Conservation (phyloP, 2,888 invertebrate species). For the Anthoptus insignis region DNA sequence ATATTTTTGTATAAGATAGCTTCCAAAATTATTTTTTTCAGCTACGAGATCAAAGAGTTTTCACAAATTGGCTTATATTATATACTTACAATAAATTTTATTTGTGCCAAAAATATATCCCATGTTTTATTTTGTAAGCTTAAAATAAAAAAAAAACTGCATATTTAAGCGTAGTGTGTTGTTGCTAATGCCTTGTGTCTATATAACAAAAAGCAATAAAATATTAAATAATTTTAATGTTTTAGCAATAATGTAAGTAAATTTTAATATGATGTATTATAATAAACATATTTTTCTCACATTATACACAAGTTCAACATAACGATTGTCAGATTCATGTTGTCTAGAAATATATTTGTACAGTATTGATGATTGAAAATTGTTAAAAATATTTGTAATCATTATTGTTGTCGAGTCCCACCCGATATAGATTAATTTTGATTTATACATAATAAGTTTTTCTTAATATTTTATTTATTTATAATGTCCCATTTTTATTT, state of each 20-base stretch:
- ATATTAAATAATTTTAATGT: constrained; percentile 8
- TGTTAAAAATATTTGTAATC: constrained; percentile 1
- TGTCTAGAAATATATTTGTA: constrained; percentile 13
- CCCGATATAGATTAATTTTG: background rate
- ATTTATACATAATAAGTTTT: background rate
- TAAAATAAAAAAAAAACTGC: too few species aligned
- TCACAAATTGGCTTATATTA: too few species aligned
- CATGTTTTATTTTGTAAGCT: too few species aligned
- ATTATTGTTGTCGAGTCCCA: constrained; percentile 2
- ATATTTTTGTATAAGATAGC: too few species aligned
- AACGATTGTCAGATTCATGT: constrained; percentile 7
- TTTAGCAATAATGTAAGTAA: constrained; percentile 15
- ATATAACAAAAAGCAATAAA: constrained; percentile 18
- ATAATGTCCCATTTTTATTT: too few species aligned
- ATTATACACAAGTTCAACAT: constrained; percentile 13
- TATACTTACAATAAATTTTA: background rate
- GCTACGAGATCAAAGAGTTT: too few species aligned
- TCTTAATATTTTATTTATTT: too few species aligned
- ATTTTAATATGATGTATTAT: constrained; percentile 4
- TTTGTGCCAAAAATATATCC: constrained; percentile 10
- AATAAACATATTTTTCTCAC: constrained; percentile 7
- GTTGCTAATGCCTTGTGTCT: background rate
- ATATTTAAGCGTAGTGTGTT: background rate
- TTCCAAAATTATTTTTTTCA: too few species aligned
- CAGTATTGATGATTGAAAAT: background rate